These are phyloP conservation scores for Pluvialis apricaria DNA, from an alignment of 2,113 vertebrate genomes.

Conservation along the genomic window DNA sequence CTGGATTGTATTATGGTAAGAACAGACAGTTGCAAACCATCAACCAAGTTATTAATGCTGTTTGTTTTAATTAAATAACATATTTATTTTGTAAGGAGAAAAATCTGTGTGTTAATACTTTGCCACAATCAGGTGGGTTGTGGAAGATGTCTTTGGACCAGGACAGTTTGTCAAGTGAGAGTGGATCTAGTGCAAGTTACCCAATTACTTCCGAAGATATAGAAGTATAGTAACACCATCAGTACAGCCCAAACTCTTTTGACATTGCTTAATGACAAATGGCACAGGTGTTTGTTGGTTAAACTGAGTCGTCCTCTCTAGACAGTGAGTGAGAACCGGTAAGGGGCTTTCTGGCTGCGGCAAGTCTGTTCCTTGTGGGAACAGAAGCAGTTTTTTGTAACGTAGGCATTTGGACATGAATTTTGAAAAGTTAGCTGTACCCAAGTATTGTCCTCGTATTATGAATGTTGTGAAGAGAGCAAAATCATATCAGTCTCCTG, in stretches of 20 bases:
- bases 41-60: background rate
- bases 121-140: rapidly evolving
- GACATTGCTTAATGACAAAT: background rate
- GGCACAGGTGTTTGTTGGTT: background rate
- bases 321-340: background rate
- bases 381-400: background rate
- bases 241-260: background rate
- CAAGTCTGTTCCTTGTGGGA: background rate
- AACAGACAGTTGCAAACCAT: background rate
- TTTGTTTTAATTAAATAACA: background rate
- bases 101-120: background rate
- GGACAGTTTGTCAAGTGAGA: no score
- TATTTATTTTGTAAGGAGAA: background rate
- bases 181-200: background rate
- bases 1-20: background rate
- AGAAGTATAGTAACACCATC: background rate
- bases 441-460: background rate
- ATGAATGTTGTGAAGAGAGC: background rate
- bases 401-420: background rate
- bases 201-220: rapidly evolving
- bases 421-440: background rate
- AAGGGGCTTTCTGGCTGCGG: background rate
- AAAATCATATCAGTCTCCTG: background rate
- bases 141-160: background rate
- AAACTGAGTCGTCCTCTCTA: background rate